A percentile compares a stretch with the other conserved stretches of the same genome.
Conservation (phyloP, 2,113 vertebrate genomes). For the Panthera tigris region DNA sequence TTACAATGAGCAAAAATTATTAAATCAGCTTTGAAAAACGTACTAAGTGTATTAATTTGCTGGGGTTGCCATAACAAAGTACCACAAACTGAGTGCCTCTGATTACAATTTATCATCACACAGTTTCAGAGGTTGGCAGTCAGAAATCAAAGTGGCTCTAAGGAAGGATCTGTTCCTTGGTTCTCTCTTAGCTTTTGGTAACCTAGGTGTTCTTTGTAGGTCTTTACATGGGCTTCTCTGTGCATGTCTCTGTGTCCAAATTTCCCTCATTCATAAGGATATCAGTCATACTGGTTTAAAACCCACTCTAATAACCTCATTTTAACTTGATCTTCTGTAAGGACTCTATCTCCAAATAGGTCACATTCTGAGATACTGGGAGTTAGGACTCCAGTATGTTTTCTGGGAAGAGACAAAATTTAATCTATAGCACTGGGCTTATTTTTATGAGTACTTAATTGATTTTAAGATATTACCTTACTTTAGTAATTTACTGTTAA, state of each 20-base stretch:
- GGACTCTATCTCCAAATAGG: background rate
- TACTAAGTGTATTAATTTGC: background rate
- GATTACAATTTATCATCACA: background rate
- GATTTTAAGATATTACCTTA: background rate
- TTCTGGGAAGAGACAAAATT: background rate
- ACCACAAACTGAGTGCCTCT: background rate
- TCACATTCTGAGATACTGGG: background rate
- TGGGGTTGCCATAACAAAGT: background rate
- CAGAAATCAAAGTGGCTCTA: background rate
- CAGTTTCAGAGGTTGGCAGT: background rate
- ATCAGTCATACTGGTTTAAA: background rate
- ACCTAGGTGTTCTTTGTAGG: background rate
- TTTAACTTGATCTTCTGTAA: background rate
- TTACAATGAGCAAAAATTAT: background rate
- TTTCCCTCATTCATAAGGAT: background rate
- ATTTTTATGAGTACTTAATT: slow-evolving; percentile 16
- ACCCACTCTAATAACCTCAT: background rate
- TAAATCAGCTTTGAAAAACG: background rate
- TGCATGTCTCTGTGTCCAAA: background rate
- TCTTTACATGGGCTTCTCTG: background rate
- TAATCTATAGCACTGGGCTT: background rate
- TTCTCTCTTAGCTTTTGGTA: background rate
- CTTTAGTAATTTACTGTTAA: slow-evolving; percentile 8
- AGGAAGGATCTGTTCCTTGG: background rate
- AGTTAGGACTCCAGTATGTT: background rate